Base-by-base conservation (phyloP, 2,113 vertebrate species). In the Geothlypis trichas region DNA sequence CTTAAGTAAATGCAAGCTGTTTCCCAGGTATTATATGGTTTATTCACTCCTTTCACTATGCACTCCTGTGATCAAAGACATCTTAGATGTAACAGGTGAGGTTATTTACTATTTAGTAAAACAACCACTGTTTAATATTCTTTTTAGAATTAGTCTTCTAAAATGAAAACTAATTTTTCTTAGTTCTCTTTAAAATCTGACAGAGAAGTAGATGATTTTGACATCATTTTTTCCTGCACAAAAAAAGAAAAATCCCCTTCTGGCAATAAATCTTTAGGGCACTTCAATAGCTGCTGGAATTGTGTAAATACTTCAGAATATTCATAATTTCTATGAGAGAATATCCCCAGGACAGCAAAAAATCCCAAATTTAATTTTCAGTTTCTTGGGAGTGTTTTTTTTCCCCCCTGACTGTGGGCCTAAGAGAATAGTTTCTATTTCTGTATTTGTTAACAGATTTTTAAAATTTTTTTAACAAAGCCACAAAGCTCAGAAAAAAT, bases 51-150 rank as follows among this genome's bases (percentile, higher is more conserved):
- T 85, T 73, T 71, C 73, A 75, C 68, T 41, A 11, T 6, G 44
- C 28, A 16, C 28, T 77, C 61, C 3, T 33, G 49, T 28, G 69
- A 95, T 74, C 68, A 95, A 95, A 92, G 65, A 54, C 78, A 57
- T 68, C 62, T 87, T 11, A 77, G 52, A 35, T 81, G 13, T 23
- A 73, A 62, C 63, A 93, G 44, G 78, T 2, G 5, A 93, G 37
- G 59, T 57, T 88, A 76, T 84, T 87, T 84, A 78, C 47, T 74
- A 66, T 66, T 93, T 91, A 66, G 58, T 80, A 93, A 88, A 91
- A 71, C 15, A 65, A 33, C 18, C 6, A 71, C 73, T 44, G 17
- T 39, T 88, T 78, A 42, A 86, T 72, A 27, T 59, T 71, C 21
- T 58, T 74, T 80, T 81, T 41, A 41, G 35, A 93, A 78, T 61